Conservation (phyloP, 1,140 invertebrate genomes). For the Aphis craccivora region DNA sequence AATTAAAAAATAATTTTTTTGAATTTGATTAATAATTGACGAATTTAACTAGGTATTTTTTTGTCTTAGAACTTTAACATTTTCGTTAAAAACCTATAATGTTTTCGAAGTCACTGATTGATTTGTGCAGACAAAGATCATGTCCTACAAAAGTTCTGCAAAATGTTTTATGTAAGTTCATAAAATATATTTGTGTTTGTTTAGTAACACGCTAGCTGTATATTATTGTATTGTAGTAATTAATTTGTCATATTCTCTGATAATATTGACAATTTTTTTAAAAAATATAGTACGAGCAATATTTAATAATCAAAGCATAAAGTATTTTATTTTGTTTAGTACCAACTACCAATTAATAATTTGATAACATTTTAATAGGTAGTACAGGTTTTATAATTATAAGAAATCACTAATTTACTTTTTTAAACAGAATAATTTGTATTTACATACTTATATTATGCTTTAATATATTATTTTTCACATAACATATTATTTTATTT, state of each 20-base stretch:
- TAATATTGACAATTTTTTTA: background rate
- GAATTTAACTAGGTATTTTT: background rate
- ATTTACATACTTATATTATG: background rate
- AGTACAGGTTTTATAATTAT: background rate
- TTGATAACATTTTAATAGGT: background rate
- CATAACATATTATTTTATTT: background rate
- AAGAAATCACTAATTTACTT: background rate
- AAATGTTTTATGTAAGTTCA: constrained; percentile 41
- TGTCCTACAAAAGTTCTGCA: constrained; percentile 5
- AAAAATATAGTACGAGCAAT: background rate
- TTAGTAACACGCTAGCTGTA: background rate
- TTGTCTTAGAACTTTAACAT: background rate
- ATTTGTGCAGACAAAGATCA: constrained; percentile 8
- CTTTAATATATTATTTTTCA: background rate
- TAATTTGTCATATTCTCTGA: background rate
- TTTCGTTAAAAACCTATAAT: background rate
- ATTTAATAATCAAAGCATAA: background rate
- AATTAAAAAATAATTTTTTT: background rate
- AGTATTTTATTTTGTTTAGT: background rate
- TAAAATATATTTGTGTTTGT: background rate
- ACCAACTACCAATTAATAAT: background rate
- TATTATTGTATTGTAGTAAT: background rate
- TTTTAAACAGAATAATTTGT: background rate
- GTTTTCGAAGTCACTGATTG: constrained; percentile 35
- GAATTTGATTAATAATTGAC: background rate